Percentiles rank a stretch among this genome's conserved stretches.
phyloP scores from a whole-genome alignment of 2,888 invertebrate genomes.

The Scaptomyza reducta region DNA sequence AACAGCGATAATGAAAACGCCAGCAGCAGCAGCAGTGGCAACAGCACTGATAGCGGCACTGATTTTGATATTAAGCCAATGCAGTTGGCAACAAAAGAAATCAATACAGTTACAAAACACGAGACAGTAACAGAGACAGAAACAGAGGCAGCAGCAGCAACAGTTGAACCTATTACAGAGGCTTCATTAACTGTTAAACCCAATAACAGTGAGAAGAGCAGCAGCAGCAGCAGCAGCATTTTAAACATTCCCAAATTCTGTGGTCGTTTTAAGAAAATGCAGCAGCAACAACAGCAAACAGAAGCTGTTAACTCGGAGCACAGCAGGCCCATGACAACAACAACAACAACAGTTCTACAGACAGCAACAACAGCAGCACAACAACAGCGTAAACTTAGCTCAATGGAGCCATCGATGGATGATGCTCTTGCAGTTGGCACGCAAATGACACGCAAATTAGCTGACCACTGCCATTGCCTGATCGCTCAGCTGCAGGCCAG shows the following conservation, averaged over 20 bases:
- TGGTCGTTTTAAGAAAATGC: conserved; percentile 63
- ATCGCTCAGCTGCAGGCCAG: conserved; percentile 73
- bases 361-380: conserved; percentile 39
- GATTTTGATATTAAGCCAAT: conserved; percentile 35
- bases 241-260: conserved; percentile 64
- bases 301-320: conserved; percentile 13
- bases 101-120: neutral
- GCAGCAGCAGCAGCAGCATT: conserved; percentile 28
- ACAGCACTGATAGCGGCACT: conserved; percentile 53
- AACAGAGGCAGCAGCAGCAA: neutral
- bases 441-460: conserved; percentile 76
- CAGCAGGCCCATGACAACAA: conserved; percentile 14
- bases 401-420: conserved; percentile 72
- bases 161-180: conserved; percentile 7
- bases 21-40: conserved; percentile 16
- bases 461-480: conserved; percentile 63
- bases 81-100: conserved; percentile 3
- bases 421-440: conserved; percentile 82
- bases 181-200: conserved; percentile 14
- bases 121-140: neutral
- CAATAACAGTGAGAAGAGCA: conserved; percentile 28
- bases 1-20: conserved; percentile 31
- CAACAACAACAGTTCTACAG: conserved; percentile 9
- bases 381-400: conserved; percentile 71
- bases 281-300: conserved; percentile 44